phyloP scores from a whole-genome alignment of 2,888 invertebrate species.

The Tenthredo scrophulariae region DNA sequence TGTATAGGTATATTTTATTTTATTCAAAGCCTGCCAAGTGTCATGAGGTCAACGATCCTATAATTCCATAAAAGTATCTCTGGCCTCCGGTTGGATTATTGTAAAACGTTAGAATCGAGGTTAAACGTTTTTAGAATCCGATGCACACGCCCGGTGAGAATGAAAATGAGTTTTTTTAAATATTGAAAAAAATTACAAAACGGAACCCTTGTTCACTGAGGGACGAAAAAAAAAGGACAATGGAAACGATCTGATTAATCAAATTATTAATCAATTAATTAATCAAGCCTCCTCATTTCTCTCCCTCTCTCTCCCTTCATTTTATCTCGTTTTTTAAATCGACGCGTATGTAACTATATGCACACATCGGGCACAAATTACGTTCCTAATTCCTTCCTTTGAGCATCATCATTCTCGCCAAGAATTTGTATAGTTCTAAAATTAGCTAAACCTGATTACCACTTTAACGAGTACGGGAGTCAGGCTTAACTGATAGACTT shows the following conservation, averaged over 20 bases:
- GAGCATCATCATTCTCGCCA: conserved; percentile 21
- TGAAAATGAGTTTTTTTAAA: too few species aligned
- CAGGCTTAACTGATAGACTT: conserved; percentile 14
- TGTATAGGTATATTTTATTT: conserved; percentile 35
- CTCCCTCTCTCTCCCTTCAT: background rate
- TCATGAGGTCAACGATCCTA: conserved; percentile 28
- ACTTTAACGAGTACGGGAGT: conserved; percentile 15
- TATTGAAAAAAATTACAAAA: background rate
- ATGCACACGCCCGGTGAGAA: background rate
- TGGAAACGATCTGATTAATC: background rate
- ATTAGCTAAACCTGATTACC: conserved; percentile 27
- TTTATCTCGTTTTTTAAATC: background rate
- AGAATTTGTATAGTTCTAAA: conserved; percentile 13
- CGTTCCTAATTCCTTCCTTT: conserved; percentile 20
- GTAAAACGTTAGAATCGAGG: conserved; percentile 17
- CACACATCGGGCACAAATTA: background rate
- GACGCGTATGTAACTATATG: background rate
- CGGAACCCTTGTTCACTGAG: background rate
- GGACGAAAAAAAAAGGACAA: background rate
- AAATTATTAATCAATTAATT: background rate
- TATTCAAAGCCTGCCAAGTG: conserved; percentile 52
- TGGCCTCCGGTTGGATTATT: conserved; percentile 27
- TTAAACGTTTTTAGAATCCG: conserved; percentile 19
- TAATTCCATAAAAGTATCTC: conserved; percentile 52
- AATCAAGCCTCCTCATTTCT: too few species aligned